phyloP scores from a whole-genome alignment of 1,140 invertebrate genomes.

The Drosophila varians region DNA sequence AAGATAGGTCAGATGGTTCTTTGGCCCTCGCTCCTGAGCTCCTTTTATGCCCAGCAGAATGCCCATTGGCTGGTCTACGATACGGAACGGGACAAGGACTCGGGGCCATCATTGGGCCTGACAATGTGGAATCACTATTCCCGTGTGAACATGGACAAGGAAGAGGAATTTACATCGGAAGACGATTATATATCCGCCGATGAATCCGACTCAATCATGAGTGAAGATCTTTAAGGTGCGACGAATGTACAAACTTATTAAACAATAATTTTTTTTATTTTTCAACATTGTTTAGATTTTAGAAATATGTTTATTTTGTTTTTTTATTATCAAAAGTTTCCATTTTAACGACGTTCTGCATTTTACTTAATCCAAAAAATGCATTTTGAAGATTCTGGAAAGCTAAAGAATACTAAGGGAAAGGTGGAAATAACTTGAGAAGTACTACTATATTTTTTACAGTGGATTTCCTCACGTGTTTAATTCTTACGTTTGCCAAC shows the following conservation, averaged over 20 bases:
- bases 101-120: background rate
- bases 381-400: too few relatives aligned
- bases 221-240: slow-evolving; percentile 7
- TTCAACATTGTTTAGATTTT: background rate
- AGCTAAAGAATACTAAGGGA: too few relatives aligned
- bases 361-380: too few relatives aligned
- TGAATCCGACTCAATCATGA: background rate
- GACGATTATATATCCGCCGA: background rate
- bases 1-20: slow-evolving; percentile 9
- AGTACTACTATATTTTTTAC: too few relatives aligned
- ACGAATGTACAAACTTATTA: too few relatives aligned
- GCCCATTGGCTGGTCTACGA: slow-evolving; percentile 55
- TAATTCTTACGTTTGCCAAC: background rate
- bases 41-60: slow-evolving; percentile 28
- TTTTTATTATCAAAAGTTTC: too few relatives aligned
- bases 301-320: background rate
- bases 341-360: too few relatives aligned
- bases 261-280: background rate
- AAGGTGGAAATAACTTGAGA: too few relatives aligned
- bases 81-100: background rate
- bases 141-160: background rate
- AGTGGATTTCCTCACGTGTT: background rate
- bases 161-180: background rate
- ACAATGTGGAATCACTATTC: slow-evolving; percentile 24
- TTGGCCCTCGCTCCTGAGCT: slow-evolving; percentile 47